Evolutionary conservation across 2,888 invertebrate species (phyloP), one percentile per base, ranked within the genome.

Genomic region (Mesorhabditis sp.): DNA sequence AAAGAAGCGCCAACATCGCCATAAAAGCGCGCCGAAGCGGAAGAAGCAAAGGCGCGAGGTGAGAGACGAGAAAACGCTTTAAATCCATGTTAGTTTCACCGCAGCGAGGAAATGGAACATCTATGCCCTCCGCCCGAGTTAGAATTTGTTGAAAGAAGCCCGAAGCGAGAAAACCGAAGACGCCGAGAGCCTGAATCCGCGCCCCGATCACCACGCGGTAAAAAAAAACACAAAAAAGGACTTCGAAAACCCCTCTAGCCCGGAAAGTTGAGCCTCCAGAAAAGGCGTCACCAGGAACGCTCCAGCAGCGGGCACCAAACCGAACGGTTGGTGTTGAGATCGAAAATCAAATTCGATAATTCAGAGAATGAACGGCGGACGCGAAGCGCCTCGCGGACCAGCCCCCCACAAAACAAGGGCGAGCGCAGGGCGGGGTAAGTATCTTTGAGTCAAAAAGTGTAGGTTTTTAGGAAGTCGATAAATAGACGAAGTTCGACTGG

Each of bases 61-160:
- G 7, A 28, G 28, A 28, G 28, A 28, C 28, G 28, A 10, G 58
- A 50, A 50, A 50, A 50, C 7, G 58, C 7, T 28, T 28, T n/a
- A n/a, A 50, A 13, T 13, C 58, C 7, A 50, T 50, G 7, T 50
- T 50, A 50, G 58, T 50, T 50, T 50, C 58, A 50, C 7, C 58
- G 58, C 2, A 50, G 58, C 58, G 58, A 50, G n/a, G 58, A 50
- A 50, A 50, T 50, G 58, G 58, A 50, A n/a, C 58, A 50, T 50
- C n/a, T 50, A 50, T 50, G 58, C n/a, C 10, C 58, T 10, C 10
- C n/a, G 58, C 7, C 7, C n/a, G 58, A 50, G 58, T n/a, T n/a
- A 2, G 58, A 50, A 50, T 28, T 28, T 28, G 58, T 13, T 10
- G 58, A 50, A n/a, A 50, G 58, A 50, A 50, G 58, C n/a, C 58